Percentiles rank a stretch among this genome's conserved stretches.
Conservation (phyloP, 2,113 vertebrate genomes). For the Poicephalus meyeri region DNA sequence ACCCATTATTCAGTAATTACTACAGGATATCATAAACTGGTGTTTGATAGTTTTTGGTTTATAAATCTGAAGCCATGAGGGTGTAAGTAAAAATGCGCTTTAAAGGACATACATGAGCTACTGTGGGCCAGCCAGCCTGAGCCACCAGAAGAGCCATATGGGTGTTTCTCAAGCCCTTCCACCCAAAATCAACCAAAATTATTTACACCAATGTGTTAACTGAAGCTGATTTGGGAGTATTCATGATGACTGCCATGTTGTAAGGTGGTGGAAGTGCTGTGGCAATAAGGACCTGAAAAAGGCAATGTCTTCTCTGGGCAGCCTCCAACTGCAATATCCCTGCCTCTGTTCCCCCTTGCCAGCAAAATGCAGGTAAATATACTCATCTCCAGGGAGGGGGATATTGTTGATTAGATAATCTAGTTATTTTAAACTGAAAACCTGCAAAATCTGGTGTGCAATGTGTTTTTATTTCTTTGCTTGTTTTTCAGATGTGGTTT, state of each 20-base stretch:
- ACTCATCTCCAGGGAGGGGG: not conserved
- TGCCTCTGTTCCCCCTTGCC: not conserved
- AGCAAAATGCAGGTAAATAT: not conserved
- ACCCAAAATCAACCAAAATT: not conserved
- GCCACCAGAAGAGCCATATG: not conserved
- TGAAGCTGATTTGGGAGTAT: not conserved
- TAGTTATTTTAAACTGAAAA: not conserved
- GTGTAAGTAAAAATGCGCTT: fast-evolving
- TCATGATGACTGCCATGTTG: fast-evolving
- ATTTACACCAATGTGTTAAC: fast-evolving
- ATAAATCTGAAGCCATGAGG: not conserved
- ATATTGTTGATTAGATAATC: not conserved
- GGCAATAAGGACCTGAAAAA: not conserved
- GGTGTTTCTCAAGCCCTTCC: not conserved
- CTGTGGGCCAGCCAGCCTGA: fast-evolving
- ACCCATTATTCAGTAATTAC: not conserved
- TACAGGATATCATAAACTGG: not conserved
- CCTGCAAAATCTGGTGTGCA: not conserved
- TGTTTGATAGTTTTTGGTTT: not conserved
- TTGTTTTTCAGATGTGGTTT: not conserved
- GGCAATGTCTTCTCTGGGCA: too few species aligned
- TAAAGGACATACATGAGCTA: too few species aligned
- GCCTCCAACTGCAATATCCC: not conserved
- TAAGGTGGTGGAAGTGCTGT: fast-evolving
- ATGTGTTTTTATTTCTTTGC: not conserved